These are phyloP conservation scores for Distichodus sexfasciatus DNA, from an alignment of 2,797 vertebrate species.

Conservation along the genomic window DNA sequence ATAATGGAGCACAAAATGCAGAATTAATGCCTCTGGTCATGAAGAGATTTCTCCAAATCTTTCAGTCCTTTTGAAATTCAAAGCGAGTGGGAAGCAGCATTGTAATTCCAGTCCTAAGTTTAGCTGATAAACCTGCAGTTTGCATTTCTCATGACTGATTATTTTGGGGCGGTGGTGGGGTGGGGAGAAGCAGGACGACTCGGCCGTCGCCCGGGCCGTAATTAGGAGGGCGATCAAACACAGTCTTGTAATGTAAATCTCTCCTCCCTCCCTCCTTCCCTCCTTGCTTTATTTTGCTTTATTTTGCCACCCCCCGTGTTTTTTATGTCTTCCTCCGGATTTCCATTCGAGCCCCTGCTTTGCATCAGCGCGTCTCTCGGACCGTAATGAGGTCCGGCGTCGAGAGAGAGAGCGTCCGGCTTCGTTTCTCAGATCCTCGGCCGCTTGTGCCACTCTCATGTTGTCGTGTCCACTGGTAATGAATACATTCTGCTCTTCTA, in stretches of 20 bases:
- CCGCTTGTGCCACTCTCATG: constrained; percentile 1
- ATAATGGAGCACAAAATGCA: constrained; percentile 78
- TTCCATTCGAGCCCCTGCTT: constrained; percentile 28
- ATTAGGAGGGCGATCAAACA: constrained; percentile 73
- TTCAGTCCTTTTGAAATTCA: constrained; percentile 73
- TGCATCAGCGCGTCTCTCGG: constrained; percentile 42
- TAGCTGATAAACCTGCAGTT: constrained; percentile 56
- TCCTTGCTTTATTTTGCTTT: constrained; percentile 44
- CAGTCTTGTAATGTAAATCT: constrained; percentile 34
- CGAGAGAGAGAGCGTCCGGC: constrained; percentile 13
- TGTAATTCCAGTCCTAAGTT: constrained; percentile 59
- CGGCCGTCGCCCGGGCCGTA: constrained; percentile 68
- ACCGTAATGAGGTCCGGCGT: constrained; percentile 54
- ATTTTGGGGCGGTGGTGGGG: too few species aligned
- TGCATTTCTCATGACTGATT: constrained; percentile 65
- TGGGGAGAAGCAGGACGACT: constrained; percentile 69
- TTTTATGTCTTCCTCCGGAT: constrained; percentile 55
- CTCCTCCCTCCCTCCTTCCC: background rate
- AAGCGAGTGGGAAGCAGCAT: constrained; percentile 66
- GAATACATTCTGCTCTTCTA: constrained; percentile 38
- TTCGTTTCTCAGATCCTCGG: constrained; percentile 20
- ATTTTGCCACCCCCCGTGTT: constrained; percentile 40
- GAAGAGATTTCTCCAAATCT: constrained; percentile 69
- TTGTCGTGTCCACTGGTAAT: constrained; percentile 31
- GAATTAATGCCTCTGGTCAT: constrained; percentile 73